These are phyloP conservation scores for Adelosebastes latens DNA, from an alignment of 2,797 vertebrate genomes.

Conservation along the genomic window DNA sequence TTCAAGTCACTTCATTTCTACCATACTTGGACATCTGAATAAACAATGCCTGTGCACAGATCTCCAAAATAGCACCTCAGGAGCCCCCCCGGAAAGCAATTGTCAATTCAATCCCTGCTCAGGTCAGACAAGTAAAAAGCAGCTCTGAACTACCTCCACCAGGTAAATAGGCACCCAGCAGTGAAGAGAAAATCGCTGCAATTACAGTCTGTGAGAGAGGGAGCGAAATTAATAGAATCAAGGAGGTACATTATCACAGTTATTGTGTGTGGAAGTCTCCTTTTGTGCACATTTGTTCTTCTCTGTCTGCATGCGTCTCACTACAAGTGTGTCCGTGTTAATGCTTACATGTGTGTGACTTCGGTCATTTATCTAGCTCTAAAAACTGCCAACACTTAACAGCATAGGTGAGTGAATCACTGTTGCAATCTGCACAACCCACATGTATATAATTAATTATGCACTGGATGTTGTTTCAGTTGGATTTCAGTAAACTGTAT, in stretches of 20 bases:
- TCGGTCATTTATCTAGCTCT: not conserved
- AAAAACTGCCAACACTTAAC: not conserved
- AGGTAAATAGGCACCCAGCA: conserved; percentile 22
- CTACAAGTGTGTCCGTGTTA: not conserved
- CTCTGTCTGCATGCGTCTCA: not conserved
- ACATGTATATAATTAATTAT: not conserved
- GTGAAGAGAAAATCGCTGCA: conserved; percentile 36
- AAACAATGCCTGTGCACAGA: not conserved
- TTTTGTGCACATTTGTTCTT: not conserved
- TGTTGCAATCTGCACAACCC: not conserved
- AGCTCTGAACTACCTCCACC: not conserved
- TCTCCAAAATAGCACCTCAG: not conserved
- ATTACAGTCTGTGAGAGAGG: conserved; percentile 23
- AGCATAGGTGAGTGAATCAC: not conserved
- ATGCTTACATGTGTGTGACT: not conserved
- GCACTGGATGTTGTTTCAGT: not conserved
- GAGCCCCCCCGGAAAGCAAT: not conserved
- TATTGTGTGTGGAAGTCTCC: not conserved
- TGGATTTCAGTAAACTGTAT: not conserved
- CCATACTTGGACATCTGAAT: not conserved
- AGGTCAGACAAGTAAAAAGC: conserved; percentile 14
- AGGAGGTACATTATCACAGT: not conserved
- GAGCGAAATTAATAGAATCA: not conserved
- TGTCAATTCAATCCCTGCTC: not conserved
- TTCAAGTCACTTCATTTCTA: not conserved